Evolutionary conservation across 1,140 invertebrate genomes (phyloP), one percentile per base, ranked within the genome.

Genomic region (Pararge aegeria): DNA sequence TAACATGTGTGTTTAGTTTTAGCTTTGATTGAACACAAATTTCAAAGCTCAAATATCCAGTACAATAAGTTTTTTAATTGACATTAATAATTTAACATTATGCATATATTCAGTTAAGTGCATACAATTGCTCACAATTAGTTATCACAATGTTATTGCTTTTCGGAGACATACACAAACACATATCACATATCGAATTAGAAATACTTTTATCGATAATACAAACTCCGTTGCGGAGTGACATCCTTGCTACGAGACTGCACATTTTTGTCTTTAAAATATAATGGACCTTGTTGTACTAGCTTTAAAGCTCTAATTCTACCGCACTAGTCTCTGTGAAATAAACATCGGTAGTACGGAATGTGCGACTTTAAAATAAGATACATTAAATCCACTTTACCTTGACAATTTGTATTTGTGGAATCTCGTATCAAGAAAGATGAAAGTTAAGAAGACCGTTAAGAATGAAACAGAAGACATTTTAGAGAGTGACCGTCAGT

Each of bases 111-210:
- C 64, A 64, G 61, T 73, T 65, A 64, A 70, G 70, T 70, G 66
- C 77, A 73, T 75, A 84, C 74, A 80, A 75, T 49, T 76, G 75
- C 70, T 80, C 78, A 72, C 68, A 64, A 72, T 73, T 79, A 85
- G 66, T 70, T 89, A 89, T 89, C 86, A 89, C 86, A 89, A 83
- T 72, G 70, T 89, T 89, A 89, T 89, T 89, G 86, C 86, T 89
- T 86, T 81, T 78, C 74, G 76, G 78, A 86, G 75, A 87, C 76
- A 82, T 77, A 78, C 78, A 78, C 75, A 80, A 83, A 81, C 73
- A 77, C 56, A 80, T 89, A 87, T 86, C 85, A 88, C 85, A 88
- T 75, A 80, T 77, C 66, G 75, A 75, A 42, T 42, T 44, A 18
- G 24, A 46, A 57, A 57, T 49, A 29, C 50, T 40, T 24, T 10